These are phyloP conservation scores for Harmothoe impar DNA, from an alignment of 2,888 invertebrate species.

Conservation along the genomic window DNA sequence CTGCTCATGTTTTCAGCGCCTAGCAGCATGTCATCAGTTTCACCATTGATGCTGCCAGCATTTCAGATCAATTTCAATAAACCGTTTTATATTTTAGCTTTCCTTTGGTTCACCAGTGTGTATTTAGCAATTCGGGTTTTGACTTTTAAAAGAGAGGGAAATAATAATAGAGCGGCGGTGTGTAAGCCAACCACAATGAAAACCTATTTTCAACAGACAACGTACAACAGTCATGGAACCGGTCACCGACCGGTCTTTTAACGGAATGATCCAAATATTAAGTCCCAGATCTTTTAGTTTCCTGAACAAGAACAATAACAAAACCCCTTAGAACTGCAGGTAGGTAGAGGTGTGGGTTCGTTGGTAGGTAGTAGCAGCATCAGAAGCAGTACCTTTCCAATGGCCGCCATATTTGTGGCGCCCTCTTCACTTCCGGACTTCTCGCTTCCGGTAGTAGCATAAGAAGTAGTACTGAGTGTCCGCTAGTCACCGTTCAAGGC, in stretches of 20 bases:
- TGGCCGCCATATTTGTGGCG: neutral
- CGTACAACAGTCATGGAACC: neutral
- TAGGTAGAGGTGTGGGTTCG: neutral
- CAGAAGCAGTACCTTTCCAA: conserved; percentile 6
- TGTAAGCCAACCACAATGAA: neutral
- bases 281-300: conserved; percentile 15
- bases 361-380: neutral
- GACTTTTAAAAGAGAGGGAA: too few relatives aligned
- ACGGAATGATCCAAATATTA: neutral
- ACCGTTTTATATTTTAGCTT: too few relatives aligned
- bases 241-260: too few relatives aligned
- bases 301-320: conserved; percentile 13
- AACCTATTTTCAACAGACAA: conserved; percentile 48
- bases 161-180: too few relatives aligned
- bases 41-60: too few relatives aligned
- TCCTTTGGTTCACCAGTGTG: too few relatives aligned
- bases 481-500: neutral
- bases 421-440: neutral
- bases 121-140: too few relatives aligned
- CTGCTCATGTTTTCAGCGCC: too few relatives aligned
- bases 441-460: neutral
- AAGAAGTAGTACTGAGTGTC: neutral
- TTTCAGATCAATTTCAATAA: too few relatives aligned
- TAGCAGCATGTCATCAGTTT: too few relatives aligned
- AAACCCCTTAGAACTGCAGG: neutral